A percentile compares a stretch with the other conserved stretches of the same genome.
phyloP scores from a whole-genome alignment of 2,113 vertebrate species.

The Theristicus caerulescens region DNA sequence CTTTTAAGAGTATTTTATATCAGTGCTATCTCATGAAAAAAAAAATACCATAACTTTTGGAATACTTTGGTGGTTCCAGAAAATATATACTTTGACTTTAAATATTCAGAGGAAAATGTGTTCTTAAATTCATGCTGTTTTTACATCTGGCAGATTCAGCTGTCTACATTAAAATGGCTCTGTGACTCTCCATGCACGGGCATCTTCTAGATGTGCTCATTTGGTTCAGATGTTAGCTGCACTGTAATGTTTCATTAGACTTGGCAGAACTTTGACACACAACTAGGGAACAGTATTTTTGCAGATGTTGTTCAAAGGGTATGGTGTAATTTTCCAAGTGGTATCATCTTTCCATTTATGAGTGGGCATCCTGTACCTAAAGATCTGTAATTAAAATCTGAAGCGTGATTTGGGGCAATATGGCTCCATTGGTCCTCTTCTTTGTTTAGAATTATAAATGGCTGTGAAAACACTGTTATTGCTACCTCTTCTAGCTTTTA shows the following conservation, averaged over 20 bases:
- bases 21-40: not conserved
- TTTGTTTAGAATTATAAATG: conserved; percentile 37
- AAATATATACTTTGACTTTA: not conserved
- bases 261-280: not conserved
- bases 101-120: not conserved
- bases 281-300: not conserved
- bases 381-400: not conserved
- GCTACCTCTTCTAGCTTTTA: not conserved
- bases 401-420: not conserved
- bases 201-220: not conserved
- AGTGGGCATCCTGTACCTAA: not conserved
- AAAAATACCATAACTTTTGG: not conserved
- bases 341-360: not conserved
- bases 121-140: not conserved
- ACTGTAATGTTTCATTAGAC: not conserved
- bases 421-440: not conserved
- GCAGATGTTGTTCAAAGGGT: conserved; percentile 23
- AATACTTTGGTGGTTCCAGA: not conserved
- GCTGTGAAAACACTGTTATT: conserved; percentile 11
- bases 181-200: not conserved
- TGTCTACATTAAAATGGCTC: not conserved
- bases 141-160: not conserved
- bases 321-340: not conserved
- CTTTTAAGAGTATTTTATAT: not conserved
- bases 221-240: not conserved